Conservation (phyloP, 2,113 vertebrate species). For the Rana temporaria region DNA sequence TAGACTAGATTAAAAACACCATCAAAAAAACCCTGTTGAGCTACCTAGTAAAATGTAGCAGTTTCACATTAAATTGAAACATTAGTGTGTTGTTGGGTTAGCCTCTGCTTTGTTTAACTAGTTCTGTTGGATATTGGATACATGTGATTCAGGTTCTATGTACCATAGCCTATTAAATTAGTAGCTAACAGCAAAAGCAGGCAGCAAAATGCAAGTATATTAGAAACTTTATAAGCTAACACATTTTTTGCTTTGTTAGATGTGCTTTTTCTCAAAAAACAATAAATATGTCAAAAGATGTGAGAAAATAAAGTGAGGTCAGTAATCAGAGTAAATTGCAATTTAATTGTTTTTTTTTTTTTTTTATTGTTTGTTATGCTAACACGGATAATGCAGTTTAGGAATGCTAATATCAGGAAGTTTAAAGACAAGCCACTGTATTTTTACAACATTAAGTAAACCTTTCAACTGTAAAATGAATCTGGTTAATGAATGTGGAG, state of each 20-base stretch:
- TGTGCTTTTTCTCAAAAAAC: neutral
- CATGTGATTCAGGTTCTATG: too few species aligned
- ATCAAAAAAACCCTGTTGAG: too few species aligned
- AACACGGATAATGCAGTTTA: conserved; percentile 23
- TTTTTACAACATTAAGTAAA: conserved; percentile 37
- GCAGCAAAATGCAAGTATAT: too few species aligned
- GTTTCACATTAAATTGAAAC: too few species aligned
- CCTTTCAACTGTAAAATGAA: conserved; percentile 47
- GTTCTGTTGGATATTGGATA: too few species aligned
- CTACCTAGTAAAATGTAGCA: too few species aligned
- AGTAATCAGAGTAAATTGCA: conserved; percentile 5
- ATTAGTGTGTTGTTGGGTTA: too few species aligned
- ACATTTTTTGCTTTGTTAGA: neutral
- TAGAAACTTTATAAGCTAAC: too few species aligned
- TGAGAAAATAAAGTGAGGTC: neutral
- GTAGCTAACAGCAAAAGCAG: too few species aligned
- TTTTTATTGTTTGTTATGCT: conserved; percentile 32
- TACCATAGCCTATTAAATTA: too few species aligned
- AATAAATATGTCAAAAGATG: conserved; percentile 16
- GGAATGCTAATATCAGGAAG: conserved; percentile 7
- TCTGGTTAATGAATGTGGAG: conserved; percentile 44
- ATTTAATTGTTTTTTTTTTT: conserved; percentile 28
- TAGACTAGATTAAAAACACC: too few species aligned
- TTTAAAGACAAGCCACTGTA: conserved; percentile 26
- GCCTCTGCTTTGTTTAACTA: too few species aligned